Conservation (phyloP, 2,888 invertebrate species). For the Tetramorium bicarinatum region DNA sequence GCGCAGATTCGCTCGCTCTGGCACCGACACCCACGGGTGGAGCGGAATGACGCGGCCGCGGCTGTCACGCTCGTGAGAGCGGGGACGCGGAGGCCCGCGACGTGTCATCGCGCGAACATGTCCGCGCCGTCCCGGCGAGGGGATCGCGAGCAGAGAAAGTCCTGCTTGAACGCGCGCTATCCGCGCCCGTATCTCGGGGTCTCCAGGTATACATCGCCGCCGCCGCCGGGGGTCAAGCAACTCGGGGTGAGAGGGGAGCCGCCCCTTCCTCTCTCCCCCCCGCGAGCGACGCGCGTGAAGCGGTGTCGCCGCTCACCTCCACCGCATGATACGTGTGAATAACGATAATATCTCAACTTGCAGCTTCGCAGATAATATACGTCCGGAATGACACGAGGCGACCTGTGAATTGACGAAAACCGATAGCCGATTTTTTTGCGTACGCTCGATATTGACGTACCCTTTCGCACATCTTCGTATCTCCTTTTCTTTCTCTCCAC, state of each 20-base stretch:
- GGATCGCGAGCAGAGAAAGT: slow-evolving; percentile 92
- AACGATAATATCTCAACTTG: slow-evolving; percentile 29
- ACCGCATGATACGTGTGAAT: background rate
- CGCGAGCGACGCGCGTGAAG: background rate
- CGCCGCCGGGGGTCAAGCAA: slow-evolving; percentile 12
- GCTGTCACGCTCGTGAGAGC: background rate
- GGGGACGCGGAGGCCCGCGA: background rate
- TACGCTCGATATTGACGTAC: slow-evolving; percentile 65
- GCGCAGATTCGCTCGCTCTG: background rate
- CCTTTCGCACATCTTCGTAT: slow-evolving; percentile 71
- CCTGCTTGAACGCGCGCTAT: slow-evolving; percentile 91
- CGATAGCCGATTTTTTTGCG: slow-evolving; percentile 61
- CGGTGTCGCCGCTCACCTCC: background rate
- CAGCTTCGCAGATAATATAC: slow-evolving; percentile 79
- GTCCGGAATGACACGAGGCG: slow-evolving; percentile 54
- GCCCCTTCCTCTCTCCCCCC: background rate
- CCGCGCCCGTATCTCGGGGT: slow-evolving; percentile 92
- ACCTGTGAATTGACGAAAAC: slow-evolving; percentile 51
- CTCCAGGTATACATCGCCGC: slow-evolving; percentile 89
- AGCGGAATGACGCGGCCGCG: slow-evolving; percentile 13
- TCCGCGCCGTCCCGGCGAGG: slow-evolving; percentile 91
- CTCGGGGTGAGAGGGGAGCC: background rate
- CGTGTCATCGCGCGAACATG: slow-evolving; percentile 86
- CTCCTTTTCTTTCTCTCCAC: slow-evolving; percentile 79
- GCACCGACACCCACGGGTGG: slow-evolving; percentile 1